Base-by-base conservation (phyloP, 2,113 vertebrate species). In the Hoplias malabaricus region DNA sequence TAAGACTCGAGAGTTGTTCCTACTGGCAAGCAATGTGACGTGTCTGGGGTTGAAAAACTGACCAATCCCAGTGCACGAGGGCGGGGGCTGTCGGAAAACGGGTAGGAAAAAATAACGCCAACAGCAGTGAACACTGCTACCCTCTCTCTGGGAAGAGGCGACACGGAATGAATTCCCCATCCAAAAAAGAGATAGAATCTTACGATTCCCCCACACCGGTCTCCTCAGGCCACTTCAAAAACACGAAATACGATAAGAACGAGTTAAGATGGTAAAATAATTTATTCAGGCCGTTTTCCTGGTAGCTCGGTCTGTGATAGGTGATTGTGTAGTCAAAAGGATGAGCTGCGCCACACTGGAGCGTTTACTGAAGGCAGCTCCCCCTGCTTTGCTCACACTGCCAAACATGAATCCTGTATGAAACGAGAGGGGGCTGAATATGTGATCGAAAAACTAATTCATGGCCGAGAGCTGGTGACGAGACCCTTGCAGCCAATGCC, bases 111-210 rank as follows among this genome's bases (percentile, higher is more conserved):
- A 53, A 53, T 8, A 53, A 53, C 48, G 48, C n/a, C 91, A 92
- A 91, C 91, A 92, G 59, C 59, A 62, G 40, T 23, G 85, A 82
- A 74, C 83, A 84, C 84, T 80, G 82, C 83, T 84, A 78, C 82
- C 82, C 81, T 86, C 84, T 82, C 43, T 61, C 84, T 86, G 87
- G 90, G 89, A 90, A 89, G 88, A 85, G 89, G 87, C 83, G 82
- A 84, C 76, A 72, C 38, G 63, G 70, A 84, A 85, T 85, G 61
- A 84, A 87, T 85, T 85, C 84, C 83, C 82, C 83, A 84, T 88
- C 88, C 83, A 77, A 82, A 77, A 82, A 82, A 69, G 71, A 79
- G 72, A 59, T 73, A 34, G 61, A 81, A 81, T 83, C 76, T 63
- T 75, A 68, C 72, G 48, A 77, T 80, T 70, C 53, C 68, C 53